Base-by-base conservation (phyloP, 2,113 vertebrate genomes). In the Phoenicopterus ruber region DNA sequence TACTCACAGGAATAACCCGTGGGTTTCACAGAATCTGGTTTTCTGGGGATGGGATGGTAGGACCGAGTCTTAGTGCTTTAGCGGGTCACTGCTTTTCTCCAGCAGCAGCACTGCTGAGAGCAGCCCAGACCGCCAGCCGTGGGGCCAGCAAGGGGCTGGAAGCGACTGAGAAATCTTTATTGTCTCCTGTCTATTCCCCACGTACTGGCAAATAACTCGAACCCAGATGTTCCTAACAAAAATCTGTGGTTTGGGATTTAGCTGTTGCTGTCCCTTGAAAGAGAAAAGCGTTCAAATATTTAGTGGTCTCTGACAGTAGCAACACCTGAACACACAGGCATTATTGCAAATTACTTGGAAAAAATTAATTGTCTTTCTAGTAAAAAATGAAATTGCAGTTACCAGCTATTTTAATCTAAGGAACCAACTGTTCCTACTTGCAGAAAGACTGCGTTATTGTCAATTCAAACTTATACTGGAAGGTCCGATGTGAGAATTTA, bases 361-460 rank as follows among this genome's bases (percentile, higher is more conserved):
- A 85, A 71, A 90, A 55, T 21, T 49, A 92, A 78, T 85, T 78
- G 14, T 76, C 61, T 95, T 91, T 66, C 69, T 62, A 90, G 59
- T 54, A 70, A 93, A 78, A 91, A 89, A 86, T 57, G 32, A 82
- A 96, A 93, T 40, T 72, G 52, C 13, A 76, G 89, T 93, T 88
- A 97, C 57, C 59, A 72, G 21, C 26, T 28, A 76, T 71, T 86
- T 86, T 67, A 50, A 70, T 84, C 76, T 57, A 79, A 88, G 54
- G 50, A 97, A 86, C 72, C 84, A 94, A 82, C 74, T 93, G 73
- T 63, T 94, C 57, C 40, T 69, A 70, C 71, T 87, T 95, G 71
- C 50, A 91, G 42, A 50, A 91, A 78, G 28, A 55, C 36, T 67
- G 31, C 22, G 52, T 83, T 86, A 66, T 73, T 88, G 26, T 73